phyloP scores from a whole-genome alignment of 2,113 vertebrate species.

The Thermophis baileyi region DNA sequence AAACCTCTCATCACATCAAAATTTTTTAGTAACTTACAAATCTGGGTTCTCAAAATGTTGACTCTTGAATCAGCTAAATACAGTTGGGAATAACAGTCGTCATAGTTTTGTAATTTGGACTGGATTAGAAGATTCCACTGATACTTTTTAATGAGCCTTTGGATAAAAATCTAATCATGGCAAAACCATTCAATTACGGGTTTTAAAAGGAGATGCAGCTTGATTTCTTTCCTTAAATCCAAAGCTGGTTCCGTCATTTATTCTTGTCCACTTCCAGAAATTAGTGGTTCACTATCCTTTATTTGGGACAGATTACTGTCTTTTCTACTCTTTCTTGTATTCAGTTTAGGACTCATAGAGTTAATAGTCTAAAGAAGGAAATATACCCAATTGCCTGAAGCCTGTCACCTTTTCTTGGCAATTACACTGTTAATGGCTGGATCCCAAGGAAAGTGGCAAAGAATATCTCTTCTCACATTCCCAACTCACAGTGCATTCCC shows the following conservation, averaged over 20 bases:
- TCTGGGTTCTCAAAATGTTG: not conserved
- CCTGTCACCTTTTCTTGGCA: conserved; percentile 96
- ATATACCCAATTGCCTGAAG: conserved; percentile 72
- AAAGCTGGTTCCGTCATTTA: conserved; percentile 55
- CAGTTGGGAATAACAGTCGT: conserved; percentile 59
- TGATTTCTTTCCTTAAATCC: conserved; percentile 41
- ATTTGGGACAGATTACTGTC: conserved; percentile 1
- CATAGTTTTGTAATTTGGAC: conserved; percentile 69
- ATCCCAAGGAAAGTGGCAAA: conserved; percentile 89
- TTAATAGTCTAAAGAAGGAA: conserved; percentile 68
- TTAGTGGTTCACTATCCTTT: not conserved
- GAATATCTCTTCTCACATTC: conserved; percentile 88
- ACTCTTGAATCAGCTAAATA: conserved; percentile 39
- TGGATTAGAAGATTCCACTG: conserved; percentile 73
- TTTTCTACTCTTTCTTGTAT: conserved; percentile 44
- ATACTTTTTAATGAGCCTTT: conserved; percentile 71
- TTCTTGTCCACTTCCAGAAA: conserved; percentile 32
- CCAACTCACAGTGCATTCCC: conserved; percentile 82
- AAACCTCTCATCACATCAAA: not conserved
- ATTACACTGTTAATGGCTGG: conserved; percentile 85
- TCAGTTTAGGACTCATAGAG: conserved; percentile 71
- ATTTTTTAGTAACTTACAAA: not conserved
- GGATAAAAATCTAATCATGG: conserved; percentile 74
- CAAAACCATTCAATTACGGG: conserved; percentile 64
- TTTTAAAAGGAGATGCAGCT: conserved; percentile 57